Base-by-base conservation (phyloP, 2,888 invertebrate species). In the Andrena praecox region DNA sequence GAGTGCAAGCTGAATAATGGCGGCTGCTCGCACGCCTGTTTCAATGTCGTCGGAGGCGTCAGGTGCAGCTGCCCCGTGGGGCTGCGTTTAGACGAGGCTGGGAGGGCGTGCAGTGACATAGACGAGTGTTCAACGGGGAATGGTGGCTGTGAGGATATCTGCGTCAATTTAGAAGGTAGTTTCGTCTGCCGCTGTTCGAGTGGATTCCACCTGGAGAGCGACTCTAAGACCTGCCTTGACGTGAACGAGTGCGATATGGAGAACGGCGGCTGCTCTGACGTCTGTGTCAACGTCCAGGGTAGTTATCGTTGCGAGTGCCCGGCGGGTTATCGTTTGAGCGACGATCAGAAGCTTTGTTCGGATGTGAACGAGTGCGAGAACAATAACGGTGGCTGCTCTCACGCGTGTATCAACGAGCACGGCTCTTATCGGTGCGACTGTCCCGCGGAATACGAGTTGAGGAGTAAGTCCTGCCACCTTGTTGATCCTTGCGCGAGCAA, bases 1-100 rank as follows among this genome's bases (percentile, higher is more conserved):
- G 95, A 95, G 72, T 97, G 95, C 86, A 92, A 93, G 8, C 87
- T 92, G 0, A 94, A 95, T 73, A 95, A 96, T 82, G 96, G 96
- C 0, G 95, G 95, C 48, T 97, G 97, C 90, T 95, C 95, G 4
- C 96, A 96, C 77, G 94, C 94, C 27, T 97, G 97, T 86, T 91
- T 94, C 33, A 96, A 96, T 78, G 93, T 96, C 4, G 90, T 92
- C 0, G 95, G 95, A 0, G 94, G 95, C 33, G 94, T 94, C 85
- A 92, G 93, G 85, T 96, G 96, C 85, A 93, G 92, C 20, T 95
- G 95, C 81, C 94, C 94, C 0, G 84, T 91, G 7, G 95, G 95
- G 0, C 94, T 93, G 81, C 85, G 87, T 81, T 56, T 87, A 8
- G 93, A 93, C 70, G 64, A 59, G 0, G 80, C 91, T 35, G 91